A percentile compares a stretch with the other conserved stretches of the same genome.
These are phyloP conservation scores for Eulemur coronatus DNA, from an alignment of 2,797 vertebrate species.

Conservation along the genomic window DNA sequence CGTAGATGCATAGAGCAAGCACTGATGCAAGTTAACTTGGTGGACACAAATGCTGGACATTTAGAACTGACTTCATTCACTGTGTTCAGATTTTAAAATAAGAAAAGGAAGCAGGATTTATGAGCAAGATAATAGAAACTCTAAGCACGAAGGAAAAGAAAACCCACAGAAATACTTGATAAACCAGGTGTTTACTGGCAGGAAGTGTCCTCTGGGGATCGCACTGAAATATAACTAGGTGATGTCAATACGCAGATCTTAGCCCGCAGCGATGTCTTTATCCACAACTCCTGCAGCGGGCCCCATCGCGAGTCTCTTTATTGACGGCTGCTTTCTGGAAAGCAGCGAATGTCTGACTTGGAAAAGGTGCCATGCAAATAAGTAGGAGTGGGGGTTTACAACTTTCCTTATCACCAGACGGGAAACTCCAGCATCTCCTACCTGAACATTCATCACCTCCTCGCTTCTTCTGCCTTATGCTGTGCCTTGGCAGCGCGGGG, in stretches of 20 bases:
- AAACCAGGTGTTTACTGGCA: constrained; percentile 78
- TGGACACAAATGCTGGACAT: background rate
- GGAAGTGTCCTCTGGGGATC: constrained; percentile 70
- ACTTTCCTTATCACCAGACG: background rate
- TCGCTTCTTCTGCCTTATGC: background rate
- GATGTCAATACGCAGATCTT: constrained; percentile 59
- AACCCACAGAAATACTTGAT: constrained; percentile 69
- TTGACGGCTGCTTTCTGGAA: constrained; percentile 70
- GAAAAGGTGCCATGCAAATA: constrained; percentile 62
- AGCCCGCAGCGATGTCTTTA: constrained; percentile 61
- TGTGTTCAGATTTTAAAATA: constrained; percentile 44
- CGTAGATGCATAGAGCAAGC: background rate
- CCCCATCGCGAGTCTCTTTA: constrained; percentile 62
- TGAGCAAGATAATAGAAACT: constrained; percentile 67
- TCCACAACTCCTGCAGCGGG: background rate
- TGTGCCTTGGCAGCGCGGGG: background rate
- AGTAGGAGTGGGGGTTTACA: too few relatives aligned
- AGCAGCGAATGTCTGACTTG: constrained; percentile 68
- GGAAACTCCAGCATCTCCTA: background rate
- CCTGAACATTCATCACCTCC: background rate
- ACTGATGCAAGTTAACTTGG: background rate
- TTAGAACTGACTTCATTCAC: background rate
- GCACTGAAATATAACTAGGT: constrained; percentile 70
- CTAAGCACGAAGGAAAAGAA: background rate
- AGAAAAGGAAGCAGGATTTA: constrained; percentile 69